Base-by-base conservation (phyloP, 2,113 vertebrate species). In the Physeter macrocephalus region DNA sequence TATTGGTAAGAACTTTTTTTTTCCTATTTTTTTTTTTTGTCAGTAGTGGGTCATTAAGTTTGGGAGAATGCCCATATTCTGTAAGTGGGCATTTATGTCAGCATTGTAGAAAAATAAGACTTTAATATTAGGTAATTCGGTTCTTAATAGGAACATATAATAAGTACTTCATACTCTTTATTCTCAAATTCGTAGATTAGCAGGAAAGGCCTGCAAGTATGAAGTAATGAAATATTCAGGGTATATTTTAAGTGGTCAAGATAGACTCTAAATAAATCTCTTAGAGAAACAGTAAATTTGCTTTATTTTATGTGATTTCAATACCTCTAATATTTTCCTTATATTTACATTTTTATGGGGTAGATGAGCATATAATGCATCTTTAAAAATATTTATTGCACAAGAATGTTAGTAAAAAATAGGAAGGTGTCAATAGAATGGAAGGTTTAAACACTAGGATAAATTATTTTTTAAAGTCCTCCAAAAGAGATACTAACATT, bases 1-100 rank as follows among this genome's bases (percentile, higher is more conserved):
- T 98, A 88, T 99, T 99, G 99, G 99, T 99, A 99, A 99, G 99
- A 99, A 97, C 98, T 98, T 98, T 98, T 98, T 96, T 98, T 99
- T 99, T 98, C 96, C 98, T 87, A 96, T 98, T 98, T 98, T 97
- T 98, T 96, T 95, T 95, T 57, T 54, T n/a, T 34, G n/a, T 98
- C 82, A 91, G 64, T 97, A 97, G 96, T 98, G 97, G 98, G 98
- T 49, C 95, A 95, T 91, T 97, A 98, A 94, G 96, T 98, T 98
- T 98, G 98, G 98, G 94, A 88, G 66, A 92, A 90, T 97, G 87
- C 98, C 97, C 98, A 88, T 94, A 84, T 74, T 36, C 90, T 94
- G 23, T 97, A 86, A 96, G 52, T 95, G 95, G 96, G 67, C 93
- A 75, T 52, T 97, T 97, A 90, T 93, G 41, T 96, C 89, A 88